Percentiles rank a stretch among this genome's conserved stretches.
Conservation (phyloP, 1,140 invertebrate genomes). For the Bombus pyrosoma region DNA sequence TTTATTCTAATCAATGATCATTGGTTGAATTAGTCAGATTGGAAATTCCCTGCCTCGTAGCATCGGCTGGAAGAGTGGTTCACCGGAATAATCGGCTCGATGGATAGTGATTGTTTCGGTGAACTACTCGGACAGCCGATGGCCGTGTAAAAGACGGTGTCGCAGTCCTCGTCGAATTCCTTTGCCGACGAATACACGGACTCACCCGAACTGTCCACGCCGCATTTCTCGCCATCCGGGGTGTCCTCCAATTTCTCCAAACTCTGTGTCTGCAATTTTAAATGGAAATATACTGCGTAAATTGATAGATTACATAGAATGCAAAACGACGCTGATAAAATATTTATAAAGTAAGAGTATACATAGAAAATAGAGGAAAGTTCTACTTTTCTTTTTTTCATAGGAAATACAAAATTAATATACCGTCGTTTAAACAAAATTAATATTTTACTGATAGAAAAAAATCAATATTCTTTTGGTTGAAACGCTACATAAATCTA, state of each 20-base stretch:
- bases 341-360: background rate
- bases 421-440: too few relatives aligned
- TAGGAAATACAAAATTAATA: too few relatives aligned
- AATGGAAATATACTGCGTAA: background rate
- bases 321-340: background rate
- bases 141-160: conserved; percentile 73
- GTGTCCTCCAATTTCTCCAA: conserved; percentile 38
- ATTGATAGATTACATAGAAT: too few relatives aligned
- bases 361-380: background rate
- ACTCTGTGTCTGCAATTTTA: conserved; percentile 32
- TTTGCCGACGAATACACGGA: conserved; percentile 47
- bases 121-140: conserved; percentile 75
- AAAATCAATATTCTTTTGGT: too few relatives aligned
- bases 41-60: background rate
- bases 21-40: background rate
- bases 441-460: too few relatives aligned
- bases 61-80: conserved; percentile 1
- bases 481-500: too few relatives aligned
- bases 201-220: conserved; percentile 36
- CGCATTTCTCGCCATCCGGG: conserved; percentile 15
- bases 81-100: conserved; percentile 11
- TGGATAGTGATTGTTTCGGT: conserved; percentile 64
- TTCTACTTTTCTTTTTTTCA: too few relatives aligned
- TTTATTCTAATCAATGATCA: conserved; percentile 19
- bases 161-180: conserved; percentile 68